phyloP scores from a whole-genome alignment of 2,888 invertebrate genomes.

The Clitarchus hookeri region DNA sequence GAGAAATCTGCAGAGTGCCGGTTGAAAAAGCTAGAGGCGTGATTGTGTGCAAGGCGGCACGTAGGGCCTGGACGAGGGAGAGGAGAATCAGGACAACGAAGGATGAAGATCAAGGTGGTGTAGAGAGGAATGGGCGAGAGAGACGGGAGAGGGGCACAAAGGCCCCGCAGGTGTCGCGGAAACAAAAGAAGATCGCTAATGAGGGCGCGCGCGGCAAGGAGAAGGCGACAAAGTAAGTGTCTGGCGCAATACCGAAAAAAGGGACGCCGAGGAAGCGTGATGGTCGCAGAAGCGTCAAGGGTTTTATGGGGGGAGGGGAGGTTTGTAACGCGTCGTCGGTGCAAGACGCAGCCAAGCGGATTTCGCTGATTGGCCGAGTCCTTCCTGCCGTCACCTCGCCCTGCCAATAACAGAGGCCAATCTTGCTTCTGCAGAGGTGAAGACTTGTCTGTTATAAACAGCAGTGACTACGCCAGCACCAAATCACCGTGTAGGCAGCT shows the following conservation, averaged over 20 bases:
- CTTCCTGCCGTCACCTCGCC: neutral
- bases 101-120: neutral
- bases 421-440: too few species aligned
- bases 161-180: constrained; percentile 14
- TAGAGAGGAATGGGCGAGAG: neutral
- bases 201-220: neutral
- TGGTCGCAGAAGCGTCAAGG: too few species aligned
- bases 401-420: too few species aligned
- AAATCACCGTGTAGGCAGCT: too few species aligned
- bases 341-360: neutral
- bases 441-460: too few species aligned
- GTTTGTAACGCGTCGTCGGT: neutral
- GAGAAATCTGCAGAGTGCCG: too few species aligned
- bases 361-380: neutral
- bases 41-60: too few species aligned
- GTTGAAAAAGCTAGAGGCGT: too few species aligned
- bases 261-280: neutral
- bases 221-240: constrained; percentile 7
- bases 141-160: neutral
- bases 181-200: constrained; percentile 14
- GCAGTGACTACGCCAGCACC: too few species aligned
- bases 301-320: neutral
- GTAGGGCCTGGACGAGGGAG: neutral
- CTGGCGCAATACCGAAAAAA: constrained; percentile 3
- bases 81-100: neutral